A percentile compares a stretch with the other conserved stretches of the same genome.
phyloP scores from a whole-genome alignment of 2,113 vertebrate species.

The Manacus vitellinus region DNA sequence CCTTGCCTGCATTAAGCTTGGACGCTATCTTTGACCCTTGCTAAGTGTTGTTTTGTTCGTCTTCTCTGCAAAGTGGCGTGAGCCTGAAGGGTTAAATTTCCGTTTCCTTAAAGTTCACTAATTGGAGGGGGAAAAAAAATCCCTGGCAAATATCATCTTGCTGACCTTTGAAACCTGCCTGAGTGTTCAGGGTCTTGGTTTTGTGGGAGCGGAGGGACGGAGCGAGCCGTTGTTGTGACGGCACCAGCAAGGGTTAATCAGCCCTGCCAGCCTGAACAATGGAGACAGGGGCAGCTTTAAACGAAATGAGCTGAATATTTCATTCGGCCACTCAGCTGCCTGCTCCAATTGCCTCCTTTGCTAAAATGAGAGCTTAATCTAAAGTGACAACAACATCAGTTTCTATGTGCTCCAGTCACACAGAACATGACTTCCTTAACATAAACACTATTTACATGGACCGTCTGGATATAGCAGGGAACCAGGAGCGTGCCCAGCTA shows the following conservation, averaged over 20 bases:
- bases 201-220: accelerated
- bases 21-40: background rate
- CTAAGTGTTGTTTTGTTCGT: background rate
- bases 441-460: conserved; percentile 86
- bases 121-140: background rate
- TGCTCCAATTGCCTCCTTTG: conserved; percentile 80
- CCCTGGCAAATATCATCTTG: background rate
- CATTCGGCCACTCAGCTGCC: conserved; percentile 86
- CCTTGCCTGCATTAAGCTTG: background rate
- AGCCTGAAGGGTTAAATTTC: background rate
- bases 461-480: conserved; percentile 71
- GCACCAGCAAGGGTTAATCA: conserved; percentile 77
- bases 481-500: conserved; percentile 72
- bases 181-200: background rate
- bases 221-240: background rate
- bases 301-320: conserved; percentile 89
- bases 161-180: conserved; percentile 15
- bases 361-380: conserved; percentile 84
- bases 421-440: conserved; percentile 90
- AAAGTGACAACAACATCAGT: conserved; percentile 91
- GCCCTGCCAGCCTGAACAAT: conserved; percentile 78
- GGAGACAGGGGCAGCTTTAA: conserved; percentile 83
- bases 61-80: background rate
- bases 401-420: conserved; percentile 87
- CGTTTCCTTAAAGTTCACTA: background rate